Evolutionary conservation across 2,888 invertebrate genomes (phyloP).

Genomic region (Caprella mutica): DNA sequence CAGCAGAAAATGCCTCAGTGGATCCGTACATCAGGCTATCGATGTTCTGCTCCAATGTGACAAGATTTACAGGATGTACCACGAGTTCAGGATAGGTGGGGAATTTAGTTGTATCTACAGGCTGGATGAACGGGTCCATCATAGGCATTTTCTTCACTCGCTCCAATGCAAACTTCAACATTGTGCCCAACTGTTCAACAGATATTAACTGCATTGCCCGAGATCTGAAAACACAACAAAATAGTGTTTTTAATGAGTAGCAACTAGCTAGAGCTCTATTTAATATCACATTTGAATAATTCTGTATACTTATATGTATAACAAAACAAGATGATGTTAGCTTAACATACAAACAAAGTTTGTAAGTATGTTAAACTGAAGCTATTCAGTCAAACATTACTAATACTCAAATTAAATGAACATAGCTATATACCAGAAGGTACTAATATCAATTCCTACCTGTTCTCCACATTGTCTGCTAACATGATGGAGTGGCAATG

Average conservation of each 20-base stretch:
- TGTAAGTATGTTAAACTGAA: too few relatives aligned
- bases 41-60: slow-evolving; percentile 63
- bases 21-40: slow-evolving; percentile 63
- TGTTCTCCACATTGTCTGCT: slow-evolving; percentile 53
- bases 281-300: too few relatives aligned
- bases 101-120: slow-evolving; percentile 58
- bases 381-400: too few relatives aligned
- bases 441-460: too few relatives aligned
- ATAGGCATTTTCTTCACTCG: slow-evolving; percentile 68
- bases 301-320: too few relatives aligned
- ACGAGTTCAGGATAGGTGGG: slow-evolving; percentile 71
- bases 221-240: slow-evolving; percentile 45
- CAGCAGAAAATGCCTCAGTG: slow-evolving; percentile 77
- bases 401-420: too few relatives aligned
- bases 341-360: too few relatives aligned
- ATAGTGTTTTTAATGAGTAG: too few relatives aligned
- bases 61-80: slow-evolving; percentile 75
- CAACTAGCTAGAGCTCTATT: too few relatives aligned
- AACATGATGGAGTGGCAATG: slow-evolving; percentile 65
- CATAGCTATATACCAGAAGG: too few relatives aligned
- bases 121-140: slow-evolving; percentile 64
- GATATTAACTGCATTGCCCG: slow-evolving; percentile 60
- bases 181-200: slow-evolving; percentile 60
- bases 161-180: slow-evolving; percentile 65
- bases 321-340: too few relatives aligned